These are phyloP conservation scores for Tanytarsus gracilentus DNA, from an alignment of 2,888 invertebrate genomes.

Conservation along the genomic window DNA sequence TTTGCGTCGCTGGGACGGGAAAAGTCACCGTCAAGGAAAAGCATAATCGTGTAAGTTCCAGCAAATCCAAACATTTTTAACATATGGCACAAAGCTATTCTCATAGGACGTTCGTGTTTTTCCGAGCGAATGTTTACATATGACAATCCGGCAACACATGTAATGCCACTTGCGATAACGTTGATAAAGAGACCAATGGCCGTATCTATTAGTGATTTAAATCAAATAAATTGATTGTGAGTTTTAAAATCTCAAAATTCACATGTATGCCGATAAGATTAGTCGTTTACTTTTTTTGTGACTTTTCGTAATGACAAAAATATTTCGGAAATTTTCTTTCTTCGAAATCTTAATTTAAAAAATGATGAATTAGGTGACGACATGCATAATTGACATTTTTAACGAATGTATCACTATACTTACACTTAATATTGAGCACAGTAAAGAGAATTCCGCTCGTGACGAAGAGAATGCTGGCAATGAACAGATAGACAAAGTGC, in stretches of 20 bases:
- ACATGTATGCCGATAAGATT: slow-evolving; percentile 5
- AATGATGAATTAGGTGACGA: no score
- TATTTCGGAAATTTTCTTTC: no score
- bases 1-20: background rate
- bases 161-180: slow-evolving; percentile 8
- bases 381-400: background rate
- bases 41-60: background rate
- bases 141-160: background rate
- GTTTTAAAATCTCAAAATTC: background rate
- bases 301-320: no score
- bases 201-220: slow-evolving; percentile 1
- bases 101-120: slow-evolving; percentile 8
- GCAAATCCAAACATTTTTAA: slow-evolving; percentile 20
- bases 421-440: background rate
- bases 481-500: slow-evolving; percentile 5
- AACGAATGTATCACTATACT: background rate
- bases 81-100: slow-evolving; percentile 9
- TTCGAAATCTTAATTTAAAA: no score
- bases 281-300: no score
- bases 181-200: background rate
- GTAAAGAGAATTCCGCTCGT: background rate
- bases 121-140: slow-evolving; percentile 17
- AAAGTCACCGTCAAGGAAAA: background rate
- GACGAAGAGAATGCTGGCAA: slow-evolving; percentile 4
- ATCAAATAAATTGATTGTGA: background rate